Evolutionary conservation across 2,113 vertebrate species (phyloP).

Genomic region (Alectura lathami): DNA sequence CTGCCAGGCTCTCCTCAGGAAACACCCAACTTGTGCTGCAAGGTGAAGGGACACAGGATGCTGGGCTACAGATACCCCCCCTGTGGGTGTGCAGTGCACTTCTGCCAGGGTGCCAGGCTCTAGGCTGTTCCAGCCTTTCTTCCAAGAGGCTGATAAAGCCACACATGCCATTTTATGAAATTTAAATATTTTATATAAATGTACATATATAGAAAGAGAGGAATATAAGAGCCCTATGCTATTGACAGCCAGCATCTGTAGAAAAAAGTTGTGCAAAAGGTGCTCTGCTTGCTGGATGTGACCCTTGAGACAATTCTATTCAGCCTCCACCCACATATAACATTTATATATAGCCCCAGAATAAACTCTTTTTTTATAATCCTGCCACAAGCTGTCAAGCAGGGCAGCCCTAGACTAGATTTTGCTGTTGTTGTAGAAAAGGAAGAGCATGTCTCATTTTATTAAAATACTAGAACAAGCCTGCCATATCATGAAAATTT

Average conservation of each 20-base stretch:
- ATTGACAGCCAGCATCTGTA: neutral
- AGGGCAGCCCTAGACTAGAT: constrained; percentile 35
- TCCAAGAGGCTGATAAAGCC: neutral
- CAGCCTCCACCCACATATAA: constrained; percentile 4
- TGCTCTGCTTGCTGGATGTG: constrained; percentile 7
- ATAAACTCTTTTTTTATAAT: constrained; percentile 57
- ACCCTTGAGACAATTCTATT: neutral
- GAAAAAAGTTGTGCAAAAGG: neutral
- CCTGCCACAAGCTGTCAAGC: constrained; percentile 45
- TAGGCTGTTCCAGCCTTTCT: neutral
- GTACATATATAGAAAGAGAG: too few species aligned
- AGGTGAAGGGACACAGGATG: neutral
- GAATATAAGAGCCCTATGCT: neutral
- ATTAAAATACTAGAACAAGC: constrained; percentile 28
- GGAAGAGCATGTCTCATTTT: constrained; percentile 29
- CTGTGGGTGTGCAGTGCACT: fast-evolving
- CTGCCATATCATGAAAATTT: constrained; percentile 41
- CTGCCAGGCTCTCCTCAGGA: neutral
- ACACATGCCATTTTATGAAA: neutral
- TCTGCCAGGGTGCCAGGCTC: neutral
- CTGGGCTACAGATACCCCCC: neutral
- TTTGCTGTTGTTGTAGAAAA: constrained; percentile 27
- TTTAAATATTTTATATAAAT: neutral
- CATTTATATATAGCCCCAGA: constrained; percentile 47
- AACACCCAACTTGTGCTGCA: neutral